These are phyloP conservation scores for cat (Felis catus) DNA, from an alignment of 2,113 vertebrate genomes.

Conservation along the genomic window DNA sequence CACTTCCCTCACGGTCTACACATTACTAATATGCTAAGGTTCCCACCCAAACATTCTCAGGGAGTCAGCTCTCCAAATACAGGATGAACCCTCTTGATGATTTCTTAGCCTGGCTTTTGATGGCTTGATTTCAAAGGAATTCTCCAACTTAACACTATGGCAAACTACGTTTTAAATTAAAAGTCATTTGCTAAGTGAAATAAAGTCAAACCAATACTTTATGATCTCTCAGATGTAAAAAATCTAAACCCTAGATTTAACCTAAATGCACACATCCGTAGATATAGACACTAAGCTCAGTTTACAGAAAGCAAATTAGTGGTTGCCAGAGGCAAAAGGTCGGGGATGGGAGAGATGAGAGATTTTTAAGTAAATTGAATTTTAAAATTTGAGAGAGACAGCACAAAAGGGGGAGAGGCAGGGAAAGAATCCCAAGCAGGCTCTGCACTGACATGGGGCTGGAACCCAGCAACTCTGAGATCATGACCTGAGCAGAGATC, in stretches of 20 bases:
- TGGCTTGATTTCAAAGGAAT: neutral
- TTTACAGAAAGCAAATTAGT: neutral
- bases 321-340: neutral
- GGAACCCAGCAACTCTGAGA: too few relatives aligned
- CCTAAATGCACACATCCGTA: neutral
- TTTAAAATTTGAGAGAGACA: neutral
- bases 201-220: neutral
- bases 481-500: too few relatives aligned
- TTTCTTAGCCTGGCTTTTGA: neutral
- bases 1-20: neutral
- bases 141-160: neutral
- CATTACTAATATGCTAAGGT: neutral
- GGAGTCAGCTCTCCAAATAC: neutral
- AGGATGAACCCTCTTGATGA: neutral
- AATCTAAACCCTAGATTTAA: neutral
- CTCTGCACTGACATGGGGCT: too few relatives aligned
- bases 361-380: neutral
- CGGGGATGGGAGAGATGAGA: neutral
- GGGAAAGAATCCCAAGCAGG: too few relatives aligned
- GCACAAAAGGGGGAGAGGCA: too few relatives aligned
- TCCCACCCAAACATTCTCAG: neutral
- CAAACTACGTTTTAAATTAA: neutral
- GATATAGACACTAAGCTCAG: neutral
- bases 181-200: neutral
- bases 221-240: neutral